Evolutionary conservation across 2,797 vertebrate genomes (phyloP).

Genomic region (Macrochelys suwanniensis): DNA sequence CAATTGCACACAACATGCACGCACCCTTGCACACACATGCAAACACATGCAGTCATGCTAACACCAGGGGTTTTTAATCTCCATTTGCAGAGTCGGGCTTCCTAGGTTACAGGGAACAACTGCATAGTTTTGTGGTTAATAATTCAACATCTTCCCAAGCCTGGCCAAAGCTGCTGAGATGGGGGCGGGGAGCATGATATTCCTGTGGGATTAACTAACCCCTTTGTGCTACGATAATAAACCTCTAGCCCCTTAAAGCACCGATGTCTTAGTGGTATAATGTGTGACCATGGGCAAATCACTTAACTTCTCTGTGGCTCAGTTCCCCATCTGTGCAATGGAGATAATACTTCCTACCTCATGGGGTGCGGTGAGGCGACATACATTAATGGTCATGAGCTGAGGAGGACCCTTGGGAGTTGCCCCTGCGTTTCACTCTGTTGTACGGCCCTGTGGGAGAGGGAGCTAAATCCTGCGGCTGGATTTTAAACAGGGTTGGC

Average conservation of each 20-base stretch:
- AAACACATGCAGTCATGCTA: neutral
- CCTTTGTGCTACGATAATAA: neutral
- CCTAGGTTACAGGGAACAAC: fast-evolving
- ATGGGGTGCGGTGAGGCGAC: neutral
- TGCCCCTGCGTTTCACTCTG: neutral
- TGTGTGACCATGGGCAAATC: neutral
- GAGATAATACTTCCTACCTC: neutral
- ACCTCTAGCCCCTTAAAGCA: too few species aligned
- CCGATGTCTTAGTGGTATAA: too few species aligned
- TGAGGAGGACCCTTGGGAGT: neutral
- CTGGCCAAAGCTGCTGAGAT: neutral
- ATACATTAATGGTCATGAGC: neutral
- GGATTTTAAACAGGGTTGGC: conserved; percentile 34
- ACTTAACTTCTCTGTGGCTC: neutral
- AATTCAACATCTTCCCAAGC: conserved; percentile 46
- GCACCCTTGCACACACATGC: neutral
- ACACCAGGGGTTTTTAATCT: neutral
- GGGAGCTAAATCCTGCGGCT: conserved; percentile 12
- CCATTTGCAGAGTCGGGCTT: neutral
- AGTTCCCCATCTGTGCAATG: neutral
- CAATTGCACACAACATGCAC: fast-evolving
- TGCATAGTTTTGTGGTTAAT: conserved; percentile 36
- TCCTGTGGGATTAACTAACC: neutral
- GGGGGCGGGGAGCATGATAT: neutral
- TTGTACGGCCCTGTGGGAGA: fast-evolving